Percentiles rank a stretch among this genome's conserved stretches.
Evolutionary conservation across 1,140 invertebrate genomes (phyloP).

Genomic region (Dryas iulia): DNA sequence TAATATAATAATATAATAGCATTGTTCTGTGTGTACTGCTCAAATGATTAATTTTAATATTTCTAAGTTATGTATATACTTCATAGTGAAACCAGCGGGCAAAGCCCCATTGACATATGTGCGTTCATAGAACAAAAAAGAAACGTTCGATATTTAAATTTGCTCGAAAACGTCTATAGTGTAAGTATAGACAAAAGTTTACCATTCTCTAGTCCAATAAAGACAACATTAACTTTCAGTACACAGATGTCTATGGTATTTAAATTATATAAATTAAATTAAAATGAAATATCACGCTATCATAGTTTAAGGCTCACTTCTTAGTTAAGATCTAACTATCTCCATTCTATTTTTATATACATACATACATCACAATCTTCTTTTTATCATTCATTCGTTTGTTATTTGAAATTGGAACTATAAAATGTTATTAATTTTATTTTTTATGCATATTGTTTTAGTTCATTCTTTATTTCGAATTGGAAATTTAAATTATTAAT

Average conservation of each 20-base stretch:
- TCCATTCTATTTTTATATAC: conserved; percentile 28
- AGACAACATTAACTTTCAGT: conserved; percentile 55
- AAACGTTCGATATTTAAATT: conserved; percentile 43
- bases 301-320: conserved; percentile 33
- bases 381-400: neutral
- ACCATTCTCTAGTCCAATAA: conserved; percentile 74
- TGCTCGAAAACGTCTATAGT: conserved; percentile 39
- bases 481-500: too few relatives aligned
- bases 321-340: conserved; percentile 24
- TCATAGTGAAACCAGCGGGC: conserved; percentile 39
- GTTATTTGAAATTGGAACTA: neutral
- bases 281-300: conserved; percentile 40
- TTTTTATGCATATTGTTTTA: too few relatives aligned
- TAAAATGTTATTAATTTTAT: too few relatives aligned
- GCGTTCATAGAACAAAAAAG: conserved; percentile 63
- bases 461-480: too few relatives aligned
- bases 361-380: conserved; percentile 22
- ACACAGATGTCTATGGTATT: conserved; percentile 41
- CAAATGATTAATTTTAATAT: conserved; percentile 37
- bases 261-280: conserved; percentile 44
- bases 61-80: conserved; percentile 40
- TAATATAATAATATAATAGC: neutral
- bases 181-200: conserved; percentile 58
- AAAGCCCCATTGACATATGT: conserved; percentile 50
- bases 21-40: conserved; percentile 33